Percentiles rank a stretch among this genome's conserved stretches.
Conservation (phyloP, 2,797 vertebrate species). For the Valencia hispanica region DNA sequence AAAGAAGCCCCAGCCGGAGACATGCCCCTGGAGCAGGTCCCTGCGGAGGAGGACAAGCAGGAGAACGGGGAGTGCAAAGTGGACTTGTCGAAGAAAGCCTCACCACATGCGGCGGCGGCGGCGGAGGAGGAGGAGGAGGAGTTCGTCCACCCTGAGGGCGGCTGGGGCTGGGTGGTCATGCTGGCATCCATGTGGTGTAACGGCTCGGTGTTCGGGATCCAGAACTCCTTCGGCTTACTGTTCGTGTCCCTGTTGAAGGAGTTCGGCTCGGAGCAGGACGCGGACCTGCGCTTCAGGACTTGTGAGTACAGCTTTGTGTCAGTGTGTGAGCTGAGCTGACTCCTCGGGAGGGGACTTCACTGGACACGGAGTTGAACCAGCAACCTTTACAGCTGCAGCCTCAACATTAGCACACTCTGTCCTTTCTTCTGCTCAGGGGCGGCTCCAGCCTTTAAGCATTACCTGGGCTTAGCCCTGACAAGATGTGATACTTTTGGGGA, state of each 20-base stretch:
- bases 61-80: constrained; percentile 50
- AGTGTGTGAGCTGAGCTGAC: neutral
- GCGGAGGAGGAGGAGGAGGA: constrained; percentile 40
- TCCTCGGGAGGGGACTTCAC: no score
- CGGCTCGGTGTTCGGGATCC: constrained; percentile 96
- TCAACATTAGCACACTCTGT: neutral
- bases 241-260: constrained; percentile 86
- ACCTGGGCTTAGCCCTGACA: no score
- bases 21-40: neutral
- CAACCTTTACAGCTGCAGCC: neutral
- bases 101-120: constrained; percentile 17
- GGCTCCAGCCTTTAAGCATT: no score
- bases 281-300: constrained; percentile 87
- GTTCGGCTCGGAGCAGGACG: constrained; percentile 82
- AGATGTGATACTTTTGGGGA: no score
- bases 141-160: constrained; percentile 89
- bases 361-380: constrained; percentile 15
- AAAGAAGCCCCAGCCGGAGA: neutral
- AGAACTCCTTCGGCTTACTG: constrained; percentile 93
- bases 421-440: no score
- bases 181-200: constrained; percentile 98
- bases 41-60: constrained; percentile 19
- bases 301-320: constrained; percentile 75
- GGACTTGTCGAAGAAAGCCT: constrained; percentile 9
- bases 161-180: constrained; percentile 98